A percentile compares a stretch with the other conserved stretches of the same genome.
Conservation (phyloP, 2,113 vertebrate species). For the Chloroceryle aenea region DNA sequence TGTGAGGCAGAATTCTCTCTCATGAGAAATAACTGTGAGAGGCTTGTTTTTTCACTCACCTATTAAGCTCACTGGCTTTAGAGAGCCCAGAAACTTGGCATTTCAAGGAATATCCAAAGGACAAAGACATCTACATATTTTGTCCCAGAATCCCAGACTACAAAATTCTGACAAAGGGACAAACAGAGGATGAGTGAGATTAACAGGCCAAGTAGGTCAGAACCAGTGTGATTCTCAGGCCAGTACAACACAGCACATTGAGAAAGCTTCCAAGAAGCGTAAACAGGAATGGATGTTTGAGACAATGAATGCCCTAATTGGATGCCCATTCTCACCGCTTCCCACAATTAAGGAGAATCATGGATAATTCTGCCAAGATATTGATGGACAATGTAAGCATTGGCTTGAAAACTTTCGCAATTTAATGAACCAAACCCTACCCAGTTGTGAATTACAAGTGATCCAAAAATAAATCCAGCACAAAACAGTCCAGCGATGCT, state of each 20-base stretch:
- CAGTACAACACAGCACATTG: slow-evolving; percentile 68
- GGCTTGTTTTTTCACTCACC: neutral
- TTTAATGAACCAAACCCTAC: slow-evolving; percentile 56
- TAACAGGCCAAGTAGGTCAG: slow-evolving; percentile 66
- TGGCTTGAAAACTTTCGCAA: slow-evolving; percentile 59
- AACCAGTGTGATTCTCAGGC: slow-evolving; percentile 64
- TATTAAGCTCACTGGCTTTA: neutral
- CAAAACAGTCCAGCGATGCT: neutral
- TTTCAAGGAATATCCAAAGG: slow-evolving; percentile 44
- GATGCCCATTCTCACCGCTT: slow-evolving; percentile 64
- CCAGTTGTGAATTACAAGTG: neutral
- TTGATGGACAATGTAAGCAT: slow-evolving; percentile 66
- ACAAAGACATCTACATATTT: slow-evolving; percentile 37
- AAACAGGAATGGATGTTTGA: slow-evolving; percentile 67
- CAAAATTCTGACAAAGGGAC: slow-evolving; percentile 44
- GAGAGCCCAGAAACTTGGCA: neutral
- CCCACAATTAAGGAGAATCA: slow-evolving; percentile 62
- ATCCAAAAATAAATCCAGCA: slow-evolving; percentile 42
- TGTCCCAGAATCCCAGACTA: neutral
- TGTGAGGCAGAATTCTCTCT: neutral
- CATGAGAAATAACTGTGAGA: neutral
- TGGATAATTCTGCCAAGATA: slow-evolving; percentile 67
- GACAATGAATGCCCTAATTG: slow-evolving; percentile 70
- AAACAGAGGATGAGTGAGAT: slow-evolving; percentile 48
- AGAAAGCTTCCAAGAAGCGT: slow-evolving; percentile 67